A percentile compares a stretch with the other conserved stretches of the same genome.
These are phyloP conservation scores for Chiridota heheva DNA, from an alignment of 35 echinoderm and acorn worm species.

Conservation along the genomic window DNA sequence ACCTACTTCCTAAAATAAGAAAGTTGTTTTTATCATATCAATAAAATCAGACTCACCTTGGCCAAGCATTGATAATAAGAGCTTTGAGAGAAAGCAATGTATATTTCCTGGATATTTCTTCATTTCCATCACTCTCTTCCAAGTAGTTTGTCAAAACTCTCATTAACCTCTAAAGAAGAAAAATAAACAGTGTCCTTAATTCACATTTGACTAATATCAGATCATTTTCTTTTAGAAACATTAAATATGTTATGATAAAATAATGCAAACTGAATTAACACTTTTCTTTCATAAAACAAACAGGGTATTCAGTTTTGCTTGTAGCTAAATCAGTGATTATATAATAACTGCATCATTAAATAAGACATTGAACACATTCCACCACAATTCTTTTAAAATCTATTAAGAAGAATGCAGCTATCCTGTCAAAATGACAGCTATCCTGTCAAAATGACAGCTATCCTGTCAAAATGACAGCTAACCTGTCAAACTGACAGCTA, in stretches of 20 bases:
- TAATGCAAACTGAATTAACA: neutral
- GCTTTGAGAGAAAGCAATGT: constrained; percentile 46
- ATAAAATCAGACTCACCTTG: constrained; percentile 52
- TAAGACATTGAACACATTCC: too few species aligned
- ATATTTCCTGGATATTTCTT: constrained; percentile 58
- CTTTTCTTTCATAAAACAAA: neutral
- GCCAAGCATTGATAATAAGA: constrained; percentile 74
- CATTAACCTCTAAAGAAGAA: constrained; percentile 61
- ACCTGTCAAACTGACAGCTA: too few species aligned
- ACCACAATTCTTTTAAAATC: too few species aligned
- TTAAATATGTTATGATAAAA: neutral
- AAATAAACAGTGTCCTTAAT: neutral
- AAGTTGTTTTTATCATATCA: neutral
- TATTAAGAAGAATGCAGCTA: too few species aligned
- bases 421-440: too few species aligned
- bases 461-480: too few species aligned
- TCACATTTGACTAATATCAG: neutral
- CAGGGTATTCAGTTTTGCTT: too few species aligned
- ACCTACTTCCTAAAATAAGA: too few species aligned
- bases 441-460: too few species aligned
- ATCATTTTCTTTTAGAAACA: neutral
- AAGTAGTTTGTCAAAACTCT: constrained; percentile 66
- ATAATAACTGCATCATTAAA: neutral
- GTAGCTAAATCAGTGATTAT: neutral
- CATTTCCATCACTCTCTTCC: constrained; percentile 67